Conservation (phyloP, 2,888 invertebrate species). For the Lumbricus terrestris region DNA sequence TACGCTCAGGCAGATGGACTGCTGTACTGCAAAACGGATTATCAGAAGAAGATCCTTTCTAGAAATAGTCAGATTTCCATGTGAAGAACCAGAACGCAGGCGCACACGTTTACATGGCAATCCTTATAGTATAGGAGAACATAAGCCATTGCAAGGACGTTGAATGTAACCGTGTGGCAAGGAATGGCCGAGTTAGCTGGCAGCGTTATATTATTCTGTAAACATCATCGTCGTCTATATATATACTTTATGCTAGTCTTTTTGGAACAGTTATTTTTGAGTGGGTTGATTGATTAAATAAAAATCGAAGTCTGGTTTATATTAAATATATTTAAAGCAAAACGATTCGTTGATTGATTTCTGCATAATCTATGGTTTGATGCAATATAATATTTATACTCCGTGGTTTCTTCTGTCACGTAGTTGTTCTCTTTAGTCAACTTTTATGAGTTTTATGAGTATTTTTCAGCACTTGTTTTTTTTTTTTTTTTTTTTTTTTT, state of each 20-base stretch:
- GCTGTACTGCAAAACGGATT: conserved; percentile 57
- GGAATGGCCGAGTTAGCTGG: neutral
- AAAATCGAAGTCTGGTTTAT: neutral
- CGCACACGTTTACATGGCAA: neutral
- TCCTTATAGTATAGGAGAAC: neutral
- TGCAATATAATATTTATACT: too few relatives aligned
- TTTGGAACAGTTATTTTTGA: neutral
- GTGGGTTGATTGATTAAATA: neutral
- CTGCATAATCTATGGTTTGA: neutral
- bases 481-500: too few relatives aligned
- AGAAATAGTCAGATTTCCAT: conserved; percentile 48
- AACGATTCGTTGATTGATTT: neutral
- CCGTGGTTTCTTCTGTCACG: neutral
- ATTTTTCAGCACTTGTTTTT: too few relatives aligned
- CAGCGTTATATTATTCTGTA: neutral
- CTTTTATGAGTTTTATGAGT: too few relatives aligned
- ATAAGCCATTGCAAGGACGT: neutral
- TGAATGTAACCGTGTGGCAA: neutral
- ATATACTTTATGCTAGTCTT: neutral
- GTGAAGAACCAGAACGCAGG: neutral
- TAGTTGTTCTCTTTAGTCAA: neutral
- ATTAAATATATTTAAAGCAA: too few relatives aligned
- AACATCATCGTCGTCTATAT: neutral
- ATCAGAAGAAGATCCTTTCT: conserved; percentile 47
- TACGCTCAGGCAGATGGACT: conserved; percentile 52